Evolutionary conservation across 1,140 invertebrate genomes (phyloP).

Genomic region (Drosophila trapezifrons): DNA sequence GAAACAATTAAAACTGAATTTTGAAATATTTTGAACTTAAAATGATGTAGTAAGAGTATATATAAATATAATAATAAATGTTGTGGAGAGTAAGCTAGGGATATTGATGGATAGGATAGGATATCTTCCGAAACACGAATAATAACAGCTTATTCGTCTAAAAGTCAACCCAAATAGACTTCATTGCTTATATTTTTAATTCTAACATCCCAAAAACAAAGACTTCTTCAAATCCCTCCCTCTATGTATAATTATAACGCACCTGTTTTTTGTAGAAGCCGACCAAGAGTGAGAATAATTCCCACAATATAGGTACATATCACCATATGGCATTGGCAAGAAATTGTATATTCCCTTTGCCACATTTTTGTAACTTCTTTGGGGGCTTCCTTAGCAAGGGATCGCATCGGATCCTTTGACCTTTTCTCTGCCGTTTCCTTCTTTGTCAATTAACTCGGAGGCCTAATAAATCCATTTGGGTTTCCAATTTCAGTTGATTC

Average conservation of each 20-base stretch:
- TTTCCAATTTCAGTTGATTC: constrained; percentile 49
- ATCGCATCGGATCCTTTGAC: constrained; percentile 25
- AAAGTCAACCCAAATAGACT: too few species aligned
- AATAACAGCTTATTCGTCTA: too few species aligned
- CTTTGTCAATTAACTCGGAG: constrained; percentile 44
- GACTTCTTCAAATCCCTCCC: background rate
- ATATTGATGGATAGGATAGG: too few species aligned
- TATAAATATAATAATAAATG: too few species aligned
- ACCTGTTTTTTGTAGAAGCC: constrained; percentile 12
- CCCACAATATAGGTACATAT: constrained; percentile 28
- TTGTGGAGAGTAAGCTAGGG: too few species aligned
- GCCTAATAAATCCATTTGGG: constrained; percentile 68
- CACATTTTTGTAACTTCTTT: constrained; percentile 14
- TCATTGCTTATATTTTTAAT: too few species aligned
- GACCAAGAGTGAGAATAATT: constrained; percentile 14
- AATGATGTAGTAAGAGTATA: too few species aligned
- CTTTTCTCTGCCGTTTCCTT: constrained; percentile 25
- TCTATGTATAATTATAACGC: background rate
- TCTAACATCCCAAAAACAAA: too few species aligned
- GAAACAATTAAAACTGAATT: background rate
- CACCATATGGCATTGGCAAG: constrained; percentile 11
- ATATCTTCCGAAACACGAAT: too few species aligned
- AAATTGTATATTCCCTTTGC: constrained; percentile 2
- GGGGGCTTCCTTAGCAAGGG: constrained; percentile 13
- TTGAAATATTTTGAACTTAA: background rate